Evolutionary conservation across 2,888 invertebrate genomes (phyloP), one percentile per base, ranked within the genome.

Genomic region (Epistrophe eligans): DNA sequence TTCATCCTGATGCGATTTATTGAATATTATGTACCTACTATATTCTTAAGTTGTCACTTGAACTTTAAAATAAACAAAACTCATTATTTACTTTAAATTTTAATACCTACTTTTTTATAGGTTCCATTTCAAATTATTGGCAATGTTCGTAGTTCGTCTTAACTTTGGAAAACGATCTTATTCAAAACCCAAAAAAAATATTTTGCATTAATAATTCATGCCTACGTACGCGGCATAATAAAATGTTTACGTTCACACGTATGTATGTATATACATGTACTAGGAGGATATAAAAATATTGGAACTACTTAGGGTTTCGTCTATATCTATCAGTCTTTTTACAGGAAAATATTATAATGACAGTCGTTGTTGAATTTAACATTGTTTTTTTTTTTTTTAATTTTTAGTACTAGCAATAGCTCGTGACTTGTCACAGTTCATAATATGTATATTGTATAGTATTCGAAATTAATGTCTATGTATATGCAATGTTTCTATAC

Each of bases 51-150:
- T 9, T 55, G 15, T 55, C 15, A 55, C n/a, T 55, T 32, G 13
- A 55, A 28, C 15, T 28, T 28, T 15, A 8, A 8, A 55, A 15
- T 11, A 55, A 15, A 28, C 48, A 28, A 15, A 55, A 32, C 15
- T 15, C 32, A 15, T 55, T 10, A 57, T 24, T 60, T 60, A 50
- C 38, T 52, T 55, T 40, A 57, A 55, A 19, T 57, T 67, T 48
- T 13, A 48, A 77, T 58, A 24, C 24, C 24, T 24, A 57, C 45
- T 77, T 58, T 77, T 77, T 64, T 62, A 43, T 76, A 76, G 76
- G 57, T 67, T 24, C 19, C 67, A 57, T 67, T 58, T 58, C 40
- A 19, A 52, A 32, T 52, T 15, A 55, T 76, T 76, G 64, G 50
- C 66, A 43, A 57, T 24, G 50, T 32, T 48, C 48, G 45, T 64